These are phyloP conservation scores for Patella caerulea DNA, from an alignment of 2,888 invertebrate genomes.

Conservation along the genomic window DNA sequence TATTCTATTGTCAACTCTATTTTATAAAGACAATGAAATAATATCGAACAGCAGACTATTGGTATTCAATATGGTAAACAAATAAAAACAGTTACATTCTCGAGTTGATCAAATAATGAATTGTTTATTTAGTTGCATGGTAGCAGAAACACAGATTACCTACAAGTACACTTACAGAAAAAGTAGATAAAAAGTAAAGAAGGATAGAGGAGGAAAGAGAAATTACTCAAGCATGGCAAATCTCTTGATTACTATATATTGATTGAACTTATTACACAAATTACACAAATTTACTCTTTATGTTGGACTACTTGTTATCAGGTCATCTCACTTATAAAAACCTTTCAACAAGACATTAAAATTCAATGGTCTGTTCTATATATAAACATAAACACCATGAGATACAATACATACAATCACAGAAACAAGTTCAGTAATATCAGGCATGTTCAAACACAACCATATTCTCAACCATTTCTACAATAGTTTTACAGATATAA, in stretches of 20 bases:
- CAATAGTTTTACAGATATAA: no score
- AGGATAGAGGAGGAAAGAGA: not conserved
- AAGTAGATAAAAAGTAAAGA: not conserved
- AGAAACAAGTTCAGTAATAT: no score
- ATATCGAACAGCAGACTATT: not conserved
- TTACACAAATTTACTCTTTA: not conserved
- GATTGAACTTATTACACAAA: conserved; percentile 6
- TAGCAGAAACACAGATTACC: conserved; percentile 5
- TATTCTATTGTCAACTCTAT: not conserved
- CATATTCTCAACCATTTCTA: no score
- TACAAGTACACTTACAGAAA: not conserved
- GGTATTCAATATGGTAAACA: not conserved
- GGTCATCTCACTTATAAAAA: no score
- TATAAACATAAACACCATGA: no score
- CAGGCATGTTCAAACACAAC: no score
- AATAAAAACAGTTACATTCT: not conserved
- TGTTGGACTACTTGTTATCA: no score
- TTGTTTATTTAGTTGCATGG: conserved; percentile 10
- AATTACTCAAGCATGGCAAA: not conserved
- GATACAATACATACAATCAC: no score
- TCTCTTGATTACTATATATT: conserved; percentile 9
- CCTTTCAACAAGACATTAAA: no score
- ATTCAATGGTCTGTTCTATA: no score
- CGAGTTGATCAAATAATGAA: not conserved
- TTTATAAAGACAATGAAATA: not conserved